Conservation (phyloP, 2,888 invertebrate species). For the Drosophila lutescens region DNA sequence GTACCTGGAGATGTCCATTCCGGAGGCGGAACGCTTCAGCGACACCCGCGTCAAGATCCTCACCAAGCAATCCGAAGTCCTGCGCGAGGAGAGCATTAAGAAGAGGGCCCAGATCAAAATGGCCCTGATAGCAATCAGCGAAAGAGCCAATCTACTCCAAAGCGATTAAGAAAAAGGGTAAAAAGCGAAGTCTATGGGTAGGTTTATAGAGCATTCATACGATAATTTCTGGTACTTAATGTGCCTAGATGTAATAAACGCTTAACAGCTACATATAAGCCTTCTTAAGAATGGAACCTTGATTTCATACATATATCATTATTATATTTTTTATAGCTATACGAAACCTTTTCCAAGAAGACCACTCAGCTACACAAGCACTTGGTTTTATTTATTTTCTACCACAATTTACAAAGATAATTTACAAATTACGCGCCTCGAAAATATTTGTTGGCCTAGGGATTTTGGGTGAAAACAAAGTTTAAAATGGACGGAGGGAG, state of each 20-base stretch:
- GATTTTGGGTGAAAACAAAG: slow-evolving; percentile 7
- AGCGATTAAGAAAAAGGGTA: slow-evolving; percentile 1
- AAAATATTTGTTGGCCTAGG: slow-evolving; percentile 25
- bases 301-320: no score
- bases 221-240: no score
- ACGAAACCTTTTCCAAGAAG: no score
- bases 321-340: no score
- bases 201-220: no score
- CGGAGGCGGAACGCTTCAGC: slow-evolving; percentile 90
- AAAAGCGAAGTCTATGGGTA: not conserved
- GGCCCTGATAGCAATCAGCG: slow-evolving; percentile 88
- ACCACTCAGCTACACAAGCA: slow-evolving; percentile 31
- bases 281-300: no score
- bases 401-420: slow-evolving; percentile 58
- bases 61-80: slow-evolving; percentile 87
- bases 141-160: slow-evolving; percentile 84
- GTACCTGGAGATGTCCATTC: slow-evolving; percentile 89
- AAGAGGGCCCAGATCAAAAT: slow-evolving; percentile 92
- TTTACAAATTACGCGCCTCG: slow-evolving; percentile 57
- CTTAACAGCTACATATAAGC: not conserved
- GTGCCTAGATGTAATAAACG: not conserved
- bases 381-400: slow-evolving; percentile 34
- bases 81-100: slow-evolving; percentile 88
- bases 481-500: slow-evolving; percentile 11
- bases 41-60: slow-evolving; percentile 88